Percentiles rank a stretch among this genome's conserved stretches.
These are phyloP conservation scores for Panonychus citri DNA, from an alignment of 1,140 invertebrate species.

Conservation along the genomic window DNA sequence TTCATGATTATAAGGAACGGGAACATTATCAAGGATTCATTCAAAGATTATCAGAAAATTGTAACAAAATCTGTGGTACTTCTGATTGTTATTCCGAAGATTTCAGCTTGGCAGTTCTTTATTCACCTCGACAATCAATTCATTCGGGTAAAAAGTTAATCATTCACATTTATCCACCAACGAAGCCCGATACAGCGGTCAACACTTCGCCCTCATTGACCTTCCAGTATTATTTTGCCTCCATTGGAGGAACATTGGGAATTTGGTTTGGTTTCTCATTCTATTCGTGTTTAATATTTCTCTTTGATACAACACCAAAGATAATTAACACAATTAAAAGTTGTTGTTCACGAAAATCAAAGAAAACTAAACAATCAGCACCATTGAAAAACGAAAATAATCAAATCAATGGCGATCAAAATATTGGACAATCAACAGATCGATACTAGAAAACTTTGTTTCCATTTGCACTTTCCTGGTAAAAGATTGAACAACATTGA, in stretches of 20 bases:
- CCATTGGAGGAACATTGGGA: not conserved
- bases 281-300: not conserved
- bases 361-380: too few species aligned
- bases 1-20: not conserved
- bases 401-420: too few species aligned
- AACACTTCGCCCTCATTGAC: not conserved
- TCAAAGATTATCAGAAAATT: not conserved
- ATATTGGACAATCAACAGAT: too few species aligned
- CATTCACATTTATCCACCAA: not conserved
- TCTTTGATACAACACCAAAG: not conserved
- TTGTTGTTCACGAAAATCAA: too few species aligned
- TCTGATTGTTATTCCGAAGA: not conserved
- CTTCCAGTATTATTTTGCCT: not conserved
- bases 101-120: not conserved
- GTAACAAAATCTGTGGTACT: not conserved
- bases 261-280: not conserved
- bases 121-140: not conserved
- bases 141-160: not conserved
- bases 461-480: too few species aligned
- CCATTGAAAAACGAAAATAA: too few species aligned
- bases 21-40: not conserved
- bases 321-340: conserved; percentile 2
- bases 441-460: too few species aligned
- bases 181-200: not conserved
- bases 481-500: too few species aligned